Evolutionary conservation across 2,797 vertebrate genomes (phyloP).

Genomic region (Sebastes itinus): DNA sequence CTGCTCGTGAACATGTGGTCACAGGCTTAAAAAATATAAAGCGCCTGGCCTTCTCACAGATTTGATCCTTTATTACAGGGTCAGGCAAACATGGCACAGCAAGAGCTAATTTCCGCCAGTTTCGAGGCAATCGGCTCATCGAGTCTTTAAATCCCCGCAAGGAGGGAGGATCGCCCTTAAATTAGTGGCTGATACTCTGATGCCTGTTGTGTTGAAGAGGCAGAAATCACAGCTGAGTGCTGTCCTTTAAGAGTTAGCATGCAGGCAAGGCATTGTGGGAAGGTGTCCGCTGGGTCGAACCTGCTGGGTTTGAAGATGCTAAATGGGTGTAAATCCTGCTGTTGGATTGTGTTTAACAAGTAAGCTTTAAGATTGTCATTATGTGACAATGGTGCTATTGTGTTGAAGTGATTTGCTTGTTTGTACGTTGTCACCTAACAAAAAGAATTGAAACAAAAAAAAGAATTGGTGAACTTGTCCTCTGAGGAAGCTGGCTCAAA

Average conservation of each 20-base stretch:
- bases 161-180: constrained; percentile 44
- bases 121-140: constrained; percentile 58
- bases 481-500: not conserved
- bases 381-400: not conserved
- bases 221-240: constrained; percentile 13
- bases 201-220: constrained; percentile 20
- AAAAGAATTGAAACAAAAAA: not conserved
- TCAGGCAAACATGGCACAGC: constrained; percentile 47
- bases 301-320: not conserved
- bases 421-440: not conserved
- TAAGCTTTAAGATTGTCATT: not conserved
- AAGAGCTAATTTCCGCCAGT: constrained; percentile 65
- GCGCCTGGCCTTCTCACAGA: not conserved
- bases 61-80: constrained; percentile 56
- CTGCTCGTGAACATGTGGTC: constrained; percentile 46
- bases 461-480: not conserved
- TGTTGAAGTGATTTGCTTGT: not conserved
- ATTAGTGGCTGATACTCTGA: constrained; percentile 37
- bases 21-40: constrained; percentile 42
- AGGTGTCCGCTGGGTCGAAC: not conserved
- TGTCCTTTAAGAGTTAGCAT: constrained; percentile 22
- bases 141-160: constrained; percentile 61
- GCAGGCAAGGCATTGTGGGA: not conserved
- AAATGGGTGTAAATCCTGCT: not conserved
- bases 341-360: not conserved